phyloP scores from a whole-genome alignment of 2,113 vertebrate genomes.

The Platysteira castanea region DNA sequence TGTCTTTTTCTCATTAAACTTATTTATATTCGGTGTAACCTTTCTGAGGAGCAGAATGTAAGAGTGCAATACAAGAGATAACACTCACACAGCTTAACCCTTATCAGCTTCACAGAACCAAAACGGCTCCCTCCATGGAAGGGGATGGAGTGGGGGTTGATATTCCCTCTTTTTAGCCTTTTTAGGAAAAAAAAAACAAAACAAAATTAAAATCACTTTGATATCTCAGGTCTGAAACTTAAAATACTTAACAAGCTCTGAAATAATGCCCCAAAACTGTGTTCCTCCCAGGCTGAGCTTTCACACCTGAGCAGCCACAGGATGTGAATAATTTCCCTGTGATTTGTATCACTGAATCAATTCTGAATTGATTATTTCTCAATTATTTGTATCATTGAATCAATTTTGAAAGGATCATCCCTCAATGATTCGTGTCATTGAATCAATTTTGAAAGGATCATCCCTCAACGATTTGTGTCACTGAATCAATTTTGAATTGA shows the following conservation, averaged over 20 bases:
- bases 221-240: background rate
- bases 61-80: background rate
- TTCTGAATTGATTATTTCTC: background rate
- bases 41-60: background rate
- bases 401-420: background rate
- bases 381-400: background rate
- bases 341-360: background rate
- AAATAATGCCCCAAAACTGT: background rate
- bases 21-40: background rate
- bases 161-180: background rate
- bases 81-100: background rate
- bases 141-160: accelerated
- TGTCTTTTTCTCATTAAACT: background rate
- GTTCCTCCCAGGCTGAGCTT: background rate
- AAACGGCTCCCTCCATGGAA: background rate
- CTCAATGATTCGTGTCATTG: no score
- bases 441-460: background rate
- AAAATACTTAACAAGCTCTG: background rate
- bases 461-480: background rate
- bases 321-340: background rate
- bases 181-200: background rate
- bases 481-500: accelerated
- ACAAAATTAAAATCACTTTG: background rate
- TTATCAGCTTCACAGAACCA: background rate
- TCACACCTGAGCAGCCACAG: background rate